Evolutionary conservation across 2,797 vertebrate genomes (phyloP).

Genomic region (Urophycis tenuis): DNA sequence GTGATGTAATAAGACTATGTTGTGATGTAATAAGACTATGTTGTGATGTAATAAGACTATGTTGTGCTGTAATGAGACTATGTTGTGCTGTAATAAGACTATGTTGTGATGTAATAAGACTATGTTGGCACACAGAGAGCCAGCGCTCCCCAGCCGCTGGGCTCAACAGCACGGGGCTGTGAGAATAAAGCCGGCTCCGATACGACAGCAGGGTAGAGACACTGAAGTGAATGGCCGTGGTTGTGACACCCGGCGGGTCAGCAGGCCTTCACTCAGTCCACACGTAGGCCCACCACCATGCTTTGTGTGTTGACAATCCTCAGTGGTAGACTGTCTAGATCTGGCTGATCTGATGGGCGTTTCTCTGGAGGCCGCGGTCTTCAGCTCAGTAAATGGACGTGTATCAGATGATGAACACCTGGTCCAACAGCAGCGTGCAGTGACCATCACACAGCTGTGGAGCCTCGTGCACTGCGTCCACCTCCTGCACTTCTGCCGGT

Average conservation of each 20-base stretch:
- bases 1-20: neutral
- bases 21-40: neutral
- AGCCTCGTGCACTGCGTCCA: neutral
- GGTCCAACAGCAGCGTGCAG: neutral
- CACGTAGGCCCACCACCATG: too few relatives aligned
- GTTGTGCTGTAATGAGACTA: too few relatives aligned
- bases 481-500: neutral
- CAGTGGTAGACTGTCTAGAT: neutral
- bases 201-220: neutral
- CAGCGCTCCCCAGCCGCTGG: neutral
- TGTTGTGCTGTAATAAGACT: too few relatives aligned
- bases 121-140: neutral
- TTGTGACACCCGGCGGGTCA: neutral
- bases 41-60: neutral
- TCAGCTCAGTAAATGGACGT: neutral
- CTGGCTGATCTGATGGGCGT: neutral
- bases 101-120: neutral
- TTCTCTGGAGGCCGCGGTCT: neutral
- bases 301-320: neutral
- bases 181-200: neutral
- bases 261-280: neutral
- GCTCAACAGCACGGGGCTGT: neutral
- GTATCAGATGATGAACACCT: neutral
- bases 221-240: neutral
- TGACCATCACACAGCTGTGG: neutral